Evolutionary conservation across 2,797 vertebrate species (phyloP), one percentile per base, ranked within the genome.

Genomic region (Aeoliscus strigatus): DNA sequence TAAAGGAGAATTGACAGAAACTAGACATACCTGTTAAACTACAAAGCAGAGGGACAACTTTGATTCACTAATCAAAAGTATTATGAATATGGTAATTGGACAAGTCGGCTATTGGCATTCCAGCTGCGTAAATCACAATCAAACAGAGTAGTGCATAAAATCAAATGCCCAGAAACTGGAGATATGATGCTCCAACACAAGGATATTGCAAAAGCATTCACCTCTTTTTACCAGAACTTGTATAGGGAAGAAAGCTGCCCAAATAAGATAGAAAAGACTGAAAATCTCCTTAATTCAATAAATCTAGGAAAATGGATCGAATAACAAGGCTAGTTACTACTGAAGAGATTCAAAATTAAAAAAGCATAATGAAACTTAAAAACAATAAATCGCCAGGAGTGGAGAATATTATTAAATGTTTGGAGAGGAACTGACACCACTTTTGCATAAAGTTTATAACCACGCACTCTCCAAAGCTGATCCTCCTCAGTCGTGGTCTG

Each of bases 11-110:
- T 2, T 49, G 50, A 33, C 34, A 41, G 10, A 50, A 54, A 54
- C 5, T 55, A 2, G 45, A 66, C 45, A 27, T n/a, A 66, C 4
- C 35, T 54, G 3, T 35, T 54, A 14, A 65, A 14, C 2, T 65
- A 23, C 6, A 54, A 60, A 12, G 29, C 46, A 11, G 36, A 50
- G 1, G 31, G 42, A 27, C 28, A 27, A 5, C 6, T n/a, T 7
- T 2, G 9, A 14, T 50, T 27, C 4, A 27, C 5, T 1, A 40
- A 50, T 3, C 34, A 21, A 4, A 53, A 44, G 3, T 49, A 45
- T 9, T 58, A 53, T 2, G 5, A 59, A 38, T 12, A 39, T 8
- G 61, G 54, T 1, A 63, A 56, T 10, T 46, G 14, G 31, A 50
- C 39, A 12, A 40, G 25, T 6, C 26, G 11, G 3, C 13, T 44